A percentile compares a stretch with the other conserved stretches of the same genome.
phyloP scores from a whole-genome alignment of 2,888 invertebrate species.

The Hyalella azteca region DNA sequence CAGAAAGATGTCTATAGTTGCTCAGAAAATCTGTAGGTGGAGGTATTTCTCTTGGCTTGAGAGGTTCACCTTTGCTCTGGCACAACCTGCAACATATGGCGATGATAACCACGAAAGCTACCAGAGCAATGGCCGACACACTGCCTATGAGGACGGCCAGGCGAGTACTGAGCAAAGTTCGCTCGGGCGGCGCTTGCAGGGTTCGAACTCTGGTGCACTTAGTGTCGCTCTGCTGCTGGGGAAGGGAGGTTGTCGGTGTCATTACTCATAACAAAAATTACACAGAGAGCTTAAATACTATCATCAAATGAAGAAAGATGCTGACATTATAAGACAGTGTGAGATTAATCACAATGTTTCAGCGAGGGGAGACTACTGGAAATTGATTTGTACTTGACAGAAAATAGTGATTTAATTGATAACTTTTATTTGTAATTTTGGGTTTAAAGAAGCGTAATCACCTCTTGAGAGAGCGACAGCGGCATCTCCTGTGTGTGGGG shows the following conservation, averaged over 20 bases:
- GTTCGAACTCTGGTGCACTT: constrained; percentile 55
- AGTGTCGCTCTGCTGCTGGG: constrained; percentile 35
- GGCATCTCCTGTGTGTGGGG: constrained; percentile 51
- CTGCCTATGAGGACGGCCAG: constrained; percentile 59
- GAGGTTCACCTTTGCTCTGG: constrained; percentile 46
- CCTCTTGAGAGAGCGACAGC: neutral
- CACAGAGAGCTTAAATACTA: no score
- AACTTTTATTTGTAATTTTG: no score
- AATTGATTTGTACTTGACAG: no score
- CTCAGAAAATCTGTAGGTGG: constrained; percentile 23
- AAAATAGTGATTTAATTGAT: no score
- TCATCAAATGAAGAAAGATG: no score
- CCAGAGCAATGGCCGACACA: constrained; percentile 60
- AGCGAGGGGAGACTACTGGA: no score
- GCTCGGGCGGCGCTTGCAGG: constrained; percentile 46
- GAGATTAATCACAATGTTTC: no score
- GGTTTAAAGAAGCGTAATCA: no score
- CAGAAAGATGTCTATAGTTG: constrained; percentile 52
- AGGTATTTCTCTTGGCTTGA: constrained; percentile 38
- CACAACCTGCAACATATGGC: constrained; percentile 55
- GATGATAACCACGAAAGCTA: constrained; percentile 48
- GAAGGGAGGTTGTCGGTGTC: neutral
- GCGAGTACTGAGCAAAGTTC: constrained; percentile 48
- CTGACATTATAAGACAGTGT: no score
- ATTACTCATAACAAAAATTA: no score